Conservation (phyloP, 1,140 invertebrate genomes). For the Sminthurinus signatus region DNA sequence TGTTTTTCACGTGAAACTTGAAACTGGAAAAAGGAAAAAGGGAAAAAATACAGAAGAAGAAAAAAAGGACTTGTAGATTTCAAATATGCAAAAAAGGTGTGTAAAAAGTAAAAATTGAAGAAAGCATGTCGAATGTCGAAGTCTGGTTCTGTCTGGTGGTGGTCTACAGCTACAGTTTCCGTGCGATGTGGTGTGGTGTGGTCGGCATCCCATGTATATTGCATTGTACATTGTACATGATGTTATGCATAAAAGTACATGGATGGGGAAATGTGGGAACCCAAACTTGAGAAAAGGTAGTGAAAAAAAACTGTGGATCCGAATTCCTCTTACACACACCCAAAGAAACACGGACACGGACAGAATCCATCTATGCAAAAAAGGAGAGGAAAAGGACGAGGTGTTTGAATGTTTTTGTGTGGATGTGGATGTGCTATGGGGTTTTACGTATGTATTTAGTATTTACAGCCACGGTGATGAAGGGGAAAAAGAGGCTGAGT, state of each 20-base stretch:
- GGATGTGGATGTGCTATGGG: neutral
- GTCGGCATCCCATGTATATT: too few species aligned
- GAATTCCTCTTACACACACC: too few species aligned
- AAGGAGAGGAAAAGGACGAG: neutral
- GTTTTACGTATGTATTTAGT: neutral
- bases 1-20: slow-evolving; percentile 15
- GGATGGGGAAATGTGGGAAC: neutral
- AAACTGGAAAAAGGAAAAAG: slow-evolving; percentile 13
- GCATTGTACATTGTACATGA: too few species aligned
- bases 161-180: too few species aligned
- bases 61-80: slow-evolving; percentile 4
- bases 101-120: too few species aligned
- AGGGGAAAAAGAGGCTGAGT: neutral
- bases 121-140: too few species aligned
- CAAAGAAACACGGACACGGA: neutral
- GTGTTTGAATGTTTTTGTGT: neutral
- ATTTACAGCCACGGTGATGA: too few species aligned
- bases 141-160: too few species aligned
- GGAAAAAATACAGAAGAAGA: neutral
- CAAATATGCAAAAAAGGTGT: slow-evolving; percentile 11
- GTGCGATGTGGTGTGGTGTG: too few species aligned
- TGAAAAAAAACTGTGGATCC: neutral
- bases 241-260: neutral
- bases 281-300: neutral
- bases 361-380: neutral